A percentile compares a stretch with the other conserved stretches of the same genome.
Conservation (phyloP, 1,140 invertebrate species). For the Drosophila paulistorum region DNA sequence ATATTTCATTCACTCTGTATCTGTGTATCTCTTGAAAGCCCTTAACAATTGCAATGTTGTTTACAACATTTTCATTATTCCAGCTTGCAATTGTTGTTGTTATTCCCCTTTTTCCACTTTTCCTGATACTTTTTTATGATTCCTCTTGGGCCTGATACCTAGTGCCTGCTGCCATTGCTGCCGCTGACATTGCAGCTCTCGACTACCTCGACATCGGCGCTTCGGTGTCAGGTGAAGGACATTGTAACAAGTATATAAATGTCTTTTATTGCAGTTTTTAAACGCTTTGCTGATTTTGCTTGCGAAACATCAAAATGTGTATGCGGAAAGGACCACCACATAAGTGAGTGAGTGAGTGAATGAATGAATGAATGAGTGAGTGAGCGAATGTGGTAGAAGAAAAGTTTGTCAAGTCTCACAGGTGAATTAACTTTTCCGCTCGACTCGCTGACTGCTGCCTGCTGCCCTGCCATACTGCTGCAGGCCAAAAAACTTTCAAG, state of each 20-base stretch:
- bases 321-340: constrained; percentile 16
- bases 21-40: constrained; percentile 17
- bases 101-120: constrained; percentile 24
- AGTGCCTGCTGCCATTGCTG: constrained; percentile 31
- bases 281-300: constrained; percentile 77
- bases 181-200: constrained; percentile 24
- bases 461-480: constrained; percentile 30
- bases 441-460: constrained; percentile 48
- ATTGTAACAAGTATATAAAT: constrained; percentile 73
- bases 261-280: constrained; percentile 77
- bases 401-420: constrained; percentile 78
- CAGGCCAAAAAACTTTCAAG: constrained; percentile 66
- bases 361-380: constrained; percentile 43
- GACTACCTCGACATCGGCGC: constrained; percentile 4
- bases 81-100: constrained; percentile 29
- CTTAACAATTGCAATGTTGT: constrained; percentile 46
- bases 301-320: constrained; percentile 64
- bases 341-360: constrained; percentile 23
- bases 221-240: constrained; percentile 56
- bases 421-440: constrained; percentile 79
- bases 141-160: constrained; percentile 43
- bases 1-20: constrained; percentile 4
- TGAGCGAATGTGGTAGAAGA: constrained; percentile 5
- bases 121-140: constrained; percentile 40
- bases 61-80: constrained; percentile 46